Conservation (phyloP, 2,888 invertebrate species). For the Osmoderma eremita region DNA sequence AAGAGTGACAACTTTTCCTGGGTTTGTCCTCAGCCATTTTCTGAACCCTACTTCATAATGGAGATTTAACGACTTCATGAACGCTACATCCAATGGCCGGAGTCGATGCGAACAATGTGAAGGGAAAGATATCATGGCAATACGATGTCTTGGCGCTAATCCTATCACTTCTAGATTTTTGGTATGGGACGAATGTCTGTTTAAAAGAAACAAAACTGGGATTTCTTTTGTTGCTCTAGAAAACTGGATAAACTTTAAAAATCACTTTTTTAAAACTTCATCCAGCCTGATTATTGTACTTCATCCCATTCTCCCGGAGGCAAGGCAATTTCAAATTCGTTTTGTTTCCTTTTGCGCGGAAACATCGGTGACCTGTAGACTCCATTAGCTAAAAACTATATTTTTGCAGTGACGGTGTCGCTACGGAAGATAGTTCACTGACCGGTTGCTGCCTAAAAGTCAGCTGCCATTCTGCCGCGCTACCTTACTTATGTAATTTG, state of each 20-base stretch:
- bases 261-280: too few relatives aligned
- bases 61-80: neutral
- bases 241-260: conserved; percentile 47
- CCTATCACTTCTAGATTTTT: conserved; percentile 9
- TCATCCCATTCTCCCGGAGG: too few relatives aligned
- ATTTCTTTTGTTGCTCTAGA: neutral
- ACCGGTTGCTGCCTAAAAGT: too few relatives aligned
- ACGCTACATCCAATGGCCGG: conserved; percentile 10
- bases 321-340: too few relatives aligned
- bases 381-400: too few relatives aligned
- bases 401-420: too few relatives aligned
- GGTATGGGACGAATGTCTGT: conserved; percentile 18
- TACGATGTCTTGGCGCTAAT: neutral
- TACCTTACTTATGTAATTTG: too few relatives aligned
- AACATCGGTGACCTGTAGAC: too few relatives aligned
- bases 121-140: conserved; percentile 20
- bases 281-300: too few relatives aligned
- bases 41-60: neutral
- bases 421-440: too few relatives aligned
- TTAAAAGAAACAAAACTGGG: conserved; percentile 18
- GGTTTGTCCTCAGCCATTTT: conserved; percentile 14
- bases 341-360: too few relatives aligned
- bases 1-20: conserved; percentile 9
- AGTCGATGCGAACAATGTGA: conserved; percentile 6
- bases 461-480: too few relatives aligned